Conservation (phyloP, 2,113 vertebrate genomes). For the Prunella himalayana region DNA sequence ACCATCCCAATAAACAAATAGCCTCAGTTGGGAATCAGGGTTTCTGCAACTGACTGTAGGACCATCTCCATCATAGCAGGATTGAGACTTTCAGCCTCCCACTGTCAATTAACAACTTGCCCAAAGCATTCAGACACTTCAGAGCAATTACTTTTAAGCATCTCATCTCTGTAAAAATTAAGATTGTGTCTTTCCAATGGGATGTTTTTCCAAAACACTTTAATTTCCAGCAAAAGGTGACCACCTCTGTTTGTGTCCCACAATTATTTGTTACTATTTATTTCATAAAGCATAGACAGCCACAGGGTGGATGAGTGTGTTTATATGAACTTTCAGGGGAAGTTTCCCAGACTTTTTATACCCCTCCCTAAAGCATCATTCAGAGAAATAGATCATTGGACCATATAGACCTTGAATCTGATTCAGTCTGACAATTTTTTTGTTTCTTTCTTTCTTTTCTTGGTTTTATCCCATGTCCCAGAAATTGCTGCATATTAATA, state of each 20-base stretch:
- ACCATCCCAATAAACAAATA: slow-evolving; percentile 1
- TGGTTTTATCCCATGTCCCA: neutral
- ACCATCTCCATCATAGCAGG: neutral
- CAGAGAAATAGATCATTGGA: neutral
- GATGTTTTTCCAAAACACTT: neutral
- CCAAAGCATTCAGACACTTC: neutral
- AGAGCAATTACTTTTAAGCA: neutral
- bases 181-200: neutral
- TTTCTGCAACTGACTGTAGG: neutral
- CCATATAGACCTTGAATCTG: neutral
- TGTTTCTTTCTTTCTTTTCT: neutral
- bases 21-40: neutral
- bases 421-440: neutral
- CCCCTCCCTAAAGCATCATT: neutral
- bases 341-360: neutral
- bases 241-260: neutral
- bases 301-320: neutral
- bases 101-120: neutral
- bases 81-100: neutral
- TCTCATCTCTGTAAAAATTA: neutral
- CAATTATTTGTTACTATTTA: neutral
- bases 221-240: neutral
- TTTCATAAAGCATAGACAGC: neutral
- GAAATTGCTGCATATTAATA: neutral
- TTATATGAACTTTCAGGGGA: neutral